Evolutionary conservation across 1,140 invertebrate genomes (phyloP), one percentile per base, ranked within the genome.

Genomic region (Heliconius hermathena): DNA sequence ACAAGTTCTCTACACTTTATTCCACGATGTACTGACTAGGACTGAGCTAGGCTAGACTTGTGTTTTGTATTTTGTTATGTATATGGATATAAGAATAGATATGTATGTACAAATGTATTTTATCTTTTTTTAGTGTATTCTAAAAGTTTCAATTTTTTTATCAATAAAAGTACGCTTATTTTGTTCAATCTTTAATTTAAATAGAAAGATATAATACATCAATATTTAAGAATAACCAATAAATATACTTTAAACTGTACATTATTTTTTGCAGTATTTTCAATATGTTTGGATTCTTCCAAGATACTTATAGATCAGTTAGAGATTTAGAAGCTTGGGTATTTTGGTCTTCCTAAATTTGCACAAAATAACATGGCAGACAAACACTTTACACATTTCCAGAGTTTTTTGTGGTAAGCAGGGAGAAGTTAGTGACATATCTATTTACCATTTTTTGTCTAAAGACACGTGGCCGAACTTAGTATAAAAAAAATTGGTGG

Each of bases 1-100:
- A 80, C 75, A 76, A 76, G 54, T 71, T 76, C 60, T 71, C 36
- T 41, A 52, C 75, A 41, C 38, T 71, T 76, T 76, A 76, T 76
- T 76, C 52, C 75, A 76, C 66, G 66, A 38, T 66, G 60, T 66
- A 13, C 60, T 26, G 9, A 26, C 26, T 66, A 66, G 13, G 26
- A 66, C 60, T 66, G 26, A 29, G 9, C 26, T 66, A 29, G 60
- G 9, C 22, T 66, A 66, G 60, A 66, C 60, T 66, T 13, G 9
- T 66, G 22, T 66, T 66, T 66, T 57, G 54, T 22, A 57, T 57
- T n/a, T 57, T 26, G n/a, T 26, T 66, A 71, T 38, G 36, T 18
- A 26, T 38, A 71, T 38, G 1, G 36, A 16, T 8, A 9, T 57
- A n/a, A 1, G n/a, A 22, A n/a, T 57, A 2, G 6, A n/a, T 11